phyloP scores from a whole-genome alignment of 1,140 invertebrate genomes.

The Sitodiplosis mosellana region DNA sequence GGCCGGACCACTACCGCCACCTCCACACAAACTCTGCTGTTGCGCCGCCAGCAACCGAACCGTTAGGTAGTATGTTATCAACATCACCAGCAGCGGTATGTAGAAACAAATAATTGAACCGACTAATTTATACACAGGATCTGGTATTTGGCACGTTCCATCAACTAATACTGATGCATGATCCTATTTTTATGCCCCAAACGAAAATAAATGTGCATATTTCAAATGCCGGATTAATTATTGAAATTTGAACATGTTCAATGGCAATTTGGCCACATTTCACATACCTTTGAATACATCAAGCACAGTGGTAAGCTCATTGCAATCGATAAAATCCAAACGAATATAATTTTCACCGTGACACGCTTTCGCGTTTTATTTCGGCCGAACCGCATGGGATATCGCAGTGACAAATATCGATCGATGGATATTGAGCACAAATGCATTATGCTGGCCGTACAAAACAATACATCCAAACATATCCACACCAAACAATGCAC shows the following conservation, averaged over 20 bases:
- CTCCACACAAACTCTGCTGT: constrained; percentile 44
- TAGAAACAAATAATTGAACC: constrained; percentile 91
- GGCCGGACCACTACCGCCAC: constrained; percentile 9
- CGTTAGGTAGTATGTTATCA: constrained; percentile 81
- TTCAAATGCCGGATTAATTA: too few relatives aligned
- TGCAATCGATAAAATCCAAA: constrained; percentile 74
- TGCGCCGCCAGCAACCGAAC: constrained; percentile 62
- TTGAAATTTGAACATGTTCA: too few relatives aligned
- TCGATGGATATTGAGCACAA: constrained; percentile 90
- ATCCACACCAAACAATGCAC: constrained; percentile 75
- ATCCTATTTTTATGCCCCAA: constrained; percentile 44
- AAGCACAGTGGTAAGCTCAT: constrained; percentile 74
- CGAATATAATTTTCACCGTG: constrained; percentile 75
- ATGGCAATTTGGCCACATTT: too few relatives aligned
- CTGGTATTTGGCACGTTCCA: constrained; percentile 68
- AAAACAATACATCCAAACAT: constrained; percentile 82
- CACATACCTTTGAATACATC: constrained; percentile 65
- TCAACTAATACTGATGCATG: constrained; percentile 59
- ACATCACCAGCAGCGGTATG: constrained; percentile 86
- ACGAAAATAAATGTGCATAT: constrained; percentile 10
- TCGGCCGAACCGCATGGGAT: constrained; percentile 75
- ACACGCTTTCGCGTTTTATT: constrained; percentile 74
- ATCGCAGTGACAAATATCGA: constrained; percentile 65
- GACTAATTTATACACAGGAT: constrained; percentile 77
- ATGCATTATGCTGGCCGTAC: constrained; percentile 91